Percentiles rank a stretch among this genome's conserved stretches.
Conservation (phyloP, 2,888 invertebrate species). For the Andrena bucephala region DNA sequence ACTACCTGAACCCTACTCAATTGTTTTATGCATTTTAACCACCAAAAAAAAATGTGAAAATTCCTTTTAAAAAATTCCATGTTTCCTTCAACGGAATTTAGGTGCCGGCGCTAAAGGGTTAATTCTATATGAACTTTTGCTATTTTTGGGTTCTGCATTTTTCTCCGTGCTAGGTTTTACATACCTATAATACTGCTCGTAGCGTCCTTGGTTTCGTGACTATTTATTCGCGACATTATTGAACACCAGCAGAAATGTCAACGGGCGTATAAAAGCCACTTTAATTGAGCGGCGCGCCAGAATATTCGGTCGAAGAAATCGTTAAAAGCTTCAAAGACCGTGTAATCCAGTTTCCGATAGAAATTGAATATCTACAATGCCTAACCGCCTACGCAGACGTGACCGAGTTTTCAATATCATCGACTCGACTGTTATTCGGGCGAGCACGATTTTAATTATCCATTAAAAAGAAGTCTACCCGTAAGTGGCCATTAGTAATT, state of each 20-base stretch:
- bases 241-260: slow-evolving; percentile 29
- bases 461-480: background rate
- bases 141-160: too few species aligned
- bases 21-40: too few species aligned
- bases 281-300: slow-evolving; percentile 30
- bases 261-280: slow-evolving; percentile 37
- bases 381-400: slow-evolving; percentile 1
- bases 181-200: too few species aligned
- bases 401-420: slow-evolving; percentile 21
- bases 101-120: too few species aligned
- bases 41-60: too few species aligned
- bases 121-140: too few species aligned
- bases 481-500: background rate
- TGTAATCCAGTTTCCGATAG: slow-evolving; percentile 33
- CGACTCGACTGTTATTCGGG: slow-evolving; percentile 2
- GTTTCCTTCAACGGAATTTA: too few species aligned
- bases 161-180: too few species aligned
- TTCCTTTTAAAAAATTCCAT: too few species aligned
- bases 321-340: slow-evolving; percentile 40
- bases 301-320: slow-evolving; percentile 32
- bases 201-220: background rate
- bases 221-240: slow-evolving; percentile 33
- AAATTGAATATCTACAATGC: slow-evolving; percentile 25
- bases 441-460: background rate
- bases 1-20: too few species aligned